Evolutionary conservation across 2,113 vertebrate species (phyloP).

Genomic region (Azemiops feae): DNA sequence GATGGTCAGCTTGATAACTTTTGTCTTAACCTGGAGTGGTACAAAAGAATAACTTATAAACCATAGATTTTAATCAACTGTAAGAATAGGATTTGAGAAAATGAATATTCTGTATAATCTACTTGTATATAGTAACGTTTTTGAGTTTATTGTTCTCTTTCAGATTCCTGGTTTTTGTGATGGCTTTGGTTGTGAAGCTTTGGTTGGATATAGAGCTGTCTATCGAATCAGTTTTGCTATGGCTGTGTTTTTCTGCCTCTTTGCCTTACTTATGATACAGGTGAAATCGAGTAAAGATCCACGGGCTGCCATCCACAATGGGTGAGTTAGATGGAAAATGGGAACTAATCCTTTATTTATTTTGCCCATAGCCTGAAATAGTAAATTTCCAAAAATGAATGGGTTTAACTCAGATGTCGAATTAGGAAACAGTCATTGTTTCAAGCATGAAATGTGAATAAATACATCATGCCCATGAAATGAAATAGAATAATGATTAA

Average conservation of each 20-base stretch:
- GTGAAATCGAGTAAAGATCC: slow-evolving; percentile 87
- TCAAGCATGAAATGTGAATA: not conserved
- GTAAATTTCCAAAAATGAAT: not conserved
- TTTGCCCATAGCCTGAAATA: not conserved
- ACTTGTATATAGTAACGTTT: not conserved
- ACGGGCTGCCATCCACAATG: slow-evolving; percentile 88
- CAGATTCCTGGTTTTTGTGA: slow-evolving; percentile 94
- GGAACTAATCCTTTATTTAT: not conserved
- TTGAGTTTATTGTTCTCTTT: slow-evolving; percentile 20
- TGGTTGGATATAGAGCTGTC: slow-evolving; percentile 90
- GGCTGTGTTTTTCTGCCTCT: slow-evolving; percentile 83
- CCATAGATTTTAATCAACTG: not conserved
- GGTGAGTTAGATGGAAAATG: slow-evolving; percentile 70
- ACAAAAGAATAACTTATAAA: not conserved
- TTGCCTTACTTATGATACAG: slow-evolving; percentile 81
- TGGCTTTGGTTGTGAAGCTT: slow-evolving; percentile 78
- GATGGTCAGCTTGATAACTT: not conserved
- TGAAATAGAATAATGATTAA: not conserved
- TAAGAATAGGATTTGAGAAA: not conserved
- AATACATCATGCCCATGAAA: not conserved
- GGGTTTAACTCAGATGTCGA: not conserved
- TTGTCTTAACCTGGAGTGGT: not conserved
- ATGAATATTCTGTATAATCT: not conserved
- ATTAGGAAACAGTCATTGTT: not conserved
- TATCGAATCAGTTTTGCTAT: slow-evolving; percentile 91